A percentile compares a stretch with the other conserved stretches of the same genome.
phyloP scores from a whole-genome alignment of 2,113 vertebrate species.

The Myotis brandtii region DNA sequence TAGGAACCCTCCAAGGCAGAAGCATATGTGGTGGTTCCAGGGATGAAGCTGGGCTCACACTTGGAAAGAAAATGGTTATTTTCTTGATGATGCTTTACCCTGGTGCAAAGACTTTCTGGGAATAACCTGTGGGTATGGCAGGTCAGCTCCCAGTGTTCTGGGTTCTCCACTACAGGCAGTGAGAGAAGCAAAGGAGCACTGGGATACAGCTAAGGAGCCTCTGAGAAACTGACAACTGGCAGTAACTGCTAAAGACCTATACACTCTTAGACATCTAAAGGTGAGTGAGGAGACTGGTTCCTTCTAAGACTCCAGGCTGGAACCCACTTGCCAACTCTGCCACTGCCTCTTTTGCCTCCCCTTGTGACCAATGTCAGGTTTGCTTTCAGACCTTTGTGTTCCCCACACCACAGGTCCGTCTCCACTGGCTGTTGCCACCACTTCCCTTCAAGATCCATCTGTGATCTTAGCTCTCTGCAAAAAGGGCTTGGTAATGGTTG shows the following conservation, averaged over 20 bases:
- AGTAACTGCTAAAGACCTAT: neutral
- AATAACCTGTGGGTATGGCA: neutral
- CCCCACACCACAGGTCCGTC: neutral
- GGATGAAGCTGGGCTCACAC: neutral
- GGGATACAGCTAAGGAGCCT: neutral
- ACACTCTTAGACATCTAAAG: neutral
- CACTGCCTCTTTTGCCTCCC: neutral
- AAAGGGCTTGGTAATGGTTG: neutral
- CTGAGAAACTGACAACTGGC: neutral
- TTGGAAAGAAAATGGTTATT: neutral
- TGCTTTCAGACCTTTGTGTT: neutral
- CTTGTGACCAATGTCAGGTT: neutral
- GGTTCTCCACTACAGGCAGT: neutral
- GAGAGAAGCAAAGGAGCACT: neutral
- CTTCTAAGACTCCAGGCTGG: neutral
- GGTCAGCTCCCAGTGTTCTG: neutral
- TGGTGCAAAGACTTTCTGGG: neutral
- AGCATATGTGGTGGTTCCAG: neutral
- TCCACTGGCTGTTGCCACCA: neutral
- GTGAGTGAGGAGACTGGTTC: neutral
- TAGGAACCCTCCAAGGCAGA: neutral
- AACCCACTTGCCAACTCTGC: neutral
- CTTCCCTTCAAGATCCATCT: neutral
- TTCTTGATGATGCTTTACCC: conserved; percentile 27
- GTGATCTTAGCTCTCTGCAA: neutral